Conservation (phyloP, 2,888 invertebrate genomes). For the Drosophila cognata region DNA sequence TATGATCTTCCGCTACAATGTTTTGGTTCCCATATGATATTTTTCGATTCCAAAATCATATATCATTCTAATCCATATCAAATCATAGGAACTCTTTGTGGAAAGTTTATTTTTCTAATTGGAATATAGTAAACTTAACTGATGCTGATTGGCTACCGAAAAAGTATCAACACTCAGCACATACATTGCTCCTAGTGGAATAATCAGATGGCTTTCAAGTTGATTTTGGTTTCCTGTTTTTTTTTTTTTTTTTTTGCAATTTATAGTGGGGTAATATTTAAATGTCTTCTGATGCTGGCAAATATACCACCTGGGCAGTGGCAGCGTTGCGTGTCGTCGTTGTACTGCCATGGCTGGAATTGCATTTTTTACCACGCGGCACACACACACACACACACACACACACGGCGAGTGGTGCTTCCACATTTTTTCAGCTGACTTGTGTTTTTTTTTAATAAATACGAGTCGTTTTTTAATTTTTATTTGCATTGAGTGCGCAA, state of each 20-base stretch:
- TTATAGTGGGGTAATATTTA: conserved; percentile 26
- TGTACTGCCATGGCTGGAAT: conserved; percentile 59
- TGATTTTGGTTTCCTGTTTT: not conserved
- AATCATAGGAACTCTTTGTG: too few species aligned
- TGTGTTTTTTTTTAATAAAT: conserved; percentile 28
- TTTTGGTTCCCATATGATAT: too few species aligned
- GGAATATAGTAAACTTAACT: too few species aligned
- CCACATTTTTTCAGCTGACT: conserved; percentile 58
- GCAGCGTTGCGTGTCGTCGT: conserved; percentile 50
- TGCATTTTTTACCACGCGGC: conserved; percentile 55
- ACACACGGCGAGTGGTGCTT: conserved; percentile 34
- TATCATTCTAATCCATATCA: too few species aligned
- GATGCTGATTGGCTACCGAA: not conserved
- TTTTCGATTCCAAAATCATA: too few species aligned
- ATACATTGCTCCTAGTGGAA: not conserved
- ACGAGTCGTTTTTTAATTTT: conserved; percentile 3
- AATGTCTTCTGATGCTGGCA: conserved; percentile 10
- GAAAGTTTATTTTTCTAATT: too few species aligned
- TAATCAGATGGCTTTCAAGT: not conserved
- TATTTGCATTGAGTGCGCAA: conserved; percentile 63
- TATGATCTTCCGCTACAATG: too few species aligned
- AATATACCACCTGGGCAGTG: conserved; percentile 37
- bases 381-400: not conserved
- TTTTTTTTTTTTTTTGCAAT: conserved; percentile 15
- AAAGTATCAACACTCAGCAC: not conserved